Evolutionary conservation across 2,888 invertebrate genomes (phyloP).

Genomic region (Drosophila affinis): DNA sequence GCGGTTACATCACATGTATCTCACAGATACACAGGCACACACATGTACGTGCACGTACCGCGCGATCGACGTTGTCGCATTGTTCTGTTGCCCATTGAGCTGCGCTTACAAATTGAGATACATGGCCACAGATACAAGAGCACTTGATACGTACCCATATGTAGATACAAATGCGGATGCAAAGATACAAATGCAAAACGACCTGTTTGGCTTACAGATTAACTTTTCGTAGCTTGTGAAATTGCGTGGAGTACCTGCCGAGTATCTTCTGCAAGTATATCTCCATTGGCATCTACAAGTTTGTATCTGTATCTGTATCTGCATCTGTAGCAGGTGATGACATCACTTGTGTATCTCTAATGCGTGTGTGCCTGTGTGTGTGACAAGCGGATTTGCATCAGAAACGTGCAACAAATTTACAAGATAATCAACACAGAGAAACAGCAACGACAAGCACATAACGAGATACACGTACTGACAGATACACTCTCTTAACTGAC

Average conservation of each 20-base stretch:
- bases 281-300: not conserved
- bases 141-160: not conserved
- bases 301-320: slow-evolving; percentile 3
- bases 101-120: slow-evolving; percentile 33
- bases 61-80: slow-evolving; percentile 3
- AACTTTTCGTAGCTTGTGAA: slow-evolving; percentile 14
- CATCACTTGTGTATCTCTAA: slow-evolving; percentile 50
- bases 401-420: slow-evolving; percentile 58
- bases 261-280: slow-evolving; percentile 14
- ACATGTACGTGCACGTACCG: not conserved
- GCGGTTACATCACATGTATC: slow-evolving; percentile 51
- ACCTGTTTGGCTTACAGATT: slow-evolving; percentile 31
- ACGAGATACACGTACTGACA: slow-evolving; percentile 38
- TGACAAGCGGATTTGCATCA: slow-evolving; percentile 55
- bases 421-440: slow-evolving; percentile 47
- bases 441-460: slow-evolving; percentile 19
- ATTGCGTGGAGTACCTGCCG: slow-evolving; percentile 16
- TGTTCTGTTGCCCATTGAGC: slow-evolving; percentile 10
- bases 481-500: slow-evolving; percentile 2
- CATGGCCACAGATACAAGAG: not conserved
- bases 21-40: slow-evolving; percentile 28
- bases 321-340: slow-evolving; percentile 44
- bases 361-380: slow-evolving; percentile 32
- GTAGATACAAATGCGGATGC: not conserved
- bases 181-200: not conserved